Base-by-base conservation (phyloP, 2,797 vertebrate genomes). In the Acanthurus leucopareius region DNA sequence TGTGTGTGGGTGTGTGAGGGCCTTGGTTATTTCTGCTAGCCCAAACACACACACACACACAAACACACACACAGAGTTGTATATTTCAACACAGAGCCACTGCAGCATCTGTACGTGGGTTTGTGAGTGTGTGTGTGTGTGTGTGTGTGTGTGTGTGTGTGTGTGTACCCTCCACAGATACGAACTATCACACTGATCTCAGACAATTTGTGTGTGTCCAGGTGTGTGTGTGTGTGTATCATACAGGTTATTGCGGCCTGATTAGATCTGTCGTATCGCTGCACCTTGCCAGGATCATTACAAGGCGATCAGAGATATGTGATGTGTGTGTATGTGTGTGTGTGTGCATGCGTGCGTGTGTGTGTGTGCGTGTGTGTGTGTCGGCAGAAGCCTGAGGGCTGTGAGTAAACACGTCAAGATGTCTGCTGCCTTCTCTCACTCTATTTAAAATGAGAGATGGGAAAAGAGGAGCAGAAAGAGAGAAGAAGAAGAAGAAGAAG, bases 371-470 rank as follows among this genome's bases (percentile, higher is more conserved):
- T 73, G 79, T 74, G 70, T 60, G 72, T 75, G 72, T 69, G 77
- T 76, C 40, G 20, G 61, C 32, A 69, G 40, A 63, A 61, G 86
- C 77, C 82, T n/a, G 56, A 84, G 78, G 82, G 82, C 80, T 82
- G 82, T 70, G 79, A 90, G 81, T 79, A 88, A 86, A 89, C 80
- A 77, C 44, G 80, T 90, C 79, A 87, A 84, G 73, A 82, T 72
- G 83, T 88, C 87, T 81, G 79, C 86, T 72, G 64, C 79, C 91
- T 96, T 93, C 91, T 96, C 96, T 72, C 0, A 94, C 95, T 85
- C 96, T 94, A 28, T 97, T 66, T 83, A 63, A 65, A 75, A 62
- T 45, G 77, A 84, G 62, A 54, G 62, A 49, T n/a, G 32, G 57
- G 6, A 7, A 22, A 48, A 70, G 25, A 35, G 57, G 47, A 28